Base-by-base conservation (phyloP, 2,113 vertebrate species). In the Chionomys nivalis region DNA sequence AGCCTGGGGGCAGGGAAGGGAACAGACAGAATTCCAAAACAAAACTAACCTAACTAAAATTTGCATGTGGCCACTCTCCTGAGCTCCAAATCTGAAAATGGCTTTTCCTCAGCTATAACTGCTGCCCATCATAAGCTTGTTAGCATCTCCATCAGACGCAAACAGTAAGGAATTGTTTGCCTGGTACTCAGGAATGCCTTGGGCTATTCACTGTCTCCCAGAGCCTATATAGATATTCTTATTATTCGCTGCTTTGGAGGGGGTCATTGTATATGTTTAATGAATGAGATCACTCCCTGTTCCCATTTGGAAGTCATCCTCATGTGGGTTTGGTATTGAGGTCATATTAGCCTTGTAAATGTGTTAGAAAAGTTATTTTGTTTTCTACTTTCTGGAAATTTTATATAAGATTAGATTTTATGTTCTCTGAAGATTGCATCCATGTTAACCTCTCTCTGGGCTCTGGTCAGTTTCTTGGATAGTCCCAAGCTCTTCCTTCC, bases 301-400 rank as follows among this genome's bases (percentile, higher is more conserved):
- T 93, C 72, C 72, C 36, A 44, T 55, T 89, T 36, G 33, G 52
- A 94, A 81, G 70, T 96, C n/a, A n/a, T 82, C 66, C 36, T 95
- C 90, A 13, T 78, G n/a, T 70, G 21, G 23, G 83, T 95, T 97
- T 93, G 73, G 21, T 78, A 44, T 75, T 87, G 87, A 91, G 24
- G 61, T 88, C 24, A 39, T 72, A 31, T 68, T 75, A 86, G 42
- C 49, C 72, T 96, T 83, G 90, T 61, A 79, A 94, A 47, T 44
- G 19, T 73, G 72, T 93, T 89, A 90, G 42, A 19, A 90, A 97
- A 82, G 13, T 75, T 81, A 92, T 10, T 93, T 68, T 2, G 61
- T 90, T 92, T 90, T 76, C 87, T 95, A 61, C 26, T 79, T 87
- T 66, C 44, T 65, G 39, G 52, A 36, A 28, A 39, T 83, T 95